Percentiles rank a stretch among this genome's conserved stretches.
These are phyloP conservation scores for Arctia plantaginis DNA, from an alignment of 2,888 invertebrate genomes.

Conservation along the genomic window DNA sequence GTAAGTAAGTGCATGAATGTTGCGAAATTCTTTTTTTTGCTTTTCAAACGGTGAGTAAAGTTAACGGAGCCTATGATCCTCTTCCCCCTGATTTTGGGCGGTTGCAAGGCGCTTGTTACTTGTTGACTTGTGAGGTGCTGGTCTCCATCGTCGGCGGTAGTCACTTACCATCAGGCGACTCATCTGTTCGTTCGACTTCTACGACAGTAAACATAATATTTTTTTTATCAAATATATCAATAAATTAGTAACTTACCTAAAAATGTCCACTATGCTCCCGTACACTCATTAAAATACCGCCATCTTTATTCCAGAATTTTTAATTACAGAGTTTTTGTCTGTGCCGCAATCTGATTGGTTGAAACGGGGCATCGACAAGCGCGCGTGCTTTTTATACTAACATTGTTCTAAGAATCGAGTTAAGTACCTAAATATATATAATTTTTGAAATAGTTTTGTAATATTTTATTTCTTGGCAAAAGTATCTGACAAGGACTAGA, in stretches of 20 bases:
- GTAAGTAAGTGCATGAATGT: too few species aligned
- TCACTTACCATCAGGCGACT: too few species aligned
- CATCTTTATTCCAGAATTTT: constrained; percentile 54
- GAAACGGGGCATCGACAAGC: constrained; percentile 28
- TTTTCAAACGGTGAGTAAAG: too few species aligned
- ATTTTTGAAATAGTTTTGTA: constrained; percentile 40
- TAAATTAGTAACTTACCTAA: neutral
- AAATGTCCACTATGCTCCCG: constrained; percentile 31
- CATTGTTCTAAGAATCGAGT: constrained; percentile 40
- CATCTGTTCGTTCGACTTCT: too few species aligned
- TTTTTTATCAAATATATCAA: neutral
- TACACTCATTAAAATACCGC: constrained; percentile 21
- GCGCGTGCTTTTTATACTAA: constrained; percentile 36
- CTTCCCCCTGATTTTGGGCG: too few species aligned
- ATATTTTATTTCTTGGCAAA: constrained; percentile 32
- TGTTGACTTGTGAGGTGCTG: too few species aligned
- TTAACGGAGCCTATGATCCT: too few species aligned
- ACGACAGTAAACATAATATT: too few species aligned
- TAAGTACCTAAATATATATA: constrained; percentile 43
- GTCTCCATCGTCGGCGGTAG: too few species aligned
- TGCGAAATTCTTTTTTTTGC: too few species aligned
- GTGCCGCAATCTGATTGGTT: constrained; percentile 44
- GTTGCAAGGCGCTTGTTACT: too few species aligned
- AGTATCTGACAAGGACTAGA: constrained; percentile 19
- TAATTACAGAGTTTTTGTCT: constrained; percentile 53